Base-by-base conservation (phyloP, 2,113 vertebrate genomes). In the Zingel zingel region DNA sequence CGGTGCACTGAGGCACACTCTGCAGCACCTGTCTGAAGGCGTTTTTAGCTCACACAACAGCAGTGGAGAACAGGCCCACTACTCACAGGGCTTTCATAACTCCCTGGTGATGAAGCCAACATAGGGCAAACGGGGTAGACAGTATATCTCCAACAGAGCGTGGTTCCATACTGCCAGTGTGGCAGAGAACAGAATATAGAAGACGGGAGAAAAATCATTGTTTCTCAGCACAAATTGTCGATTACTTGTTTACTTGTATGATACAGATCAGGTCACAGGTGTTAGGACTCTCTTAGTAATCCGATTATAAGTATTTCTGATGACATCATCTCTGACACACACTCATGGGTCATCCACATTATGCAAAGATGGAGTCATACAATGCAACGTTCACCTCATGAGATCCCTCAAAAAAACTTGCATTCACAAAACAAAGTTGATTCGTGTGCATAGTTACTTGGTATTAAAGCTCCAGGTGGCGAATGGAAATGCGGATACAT, bases 1-100 rank as follows among this genome's bases (percentile, higher is more conserved):
- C 50, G 59, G 89, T 68, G 90, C 85, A 86, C 69, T 86, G 90
- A 92, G 85, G 76, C 90, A 66, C 87, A 86, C 84, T 59, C 73
- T 14, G 88, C 79, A 81, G 88, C 93, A 93, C 91, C 93, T 95
- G 93, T 94, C 92, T 83, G 87, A 84, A 66, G 58, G 86, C 78
- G 86, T 82, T 89, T 43, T 79, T 43, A 81, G 79, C 87, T 86
- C 90, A 6, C 86, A 82, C 88, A 87, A 90, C 64, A 85, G 90
- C 67, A 66, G 78, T 13, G 12, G 63, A 63, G 81, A 86, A 78
- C 84, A 78, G 84, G 67, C 63, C 68, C 1, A 43, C 86, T 83
- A 50, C 72, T 79, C 81, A 79, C 66, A 48, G 67, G 68, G 76
- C 83, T 87, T 82, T 91, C 82, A 76, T 80, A 82, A 86, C 76